Evolutionary conservation across 2,797 vertebrate species (phyloP), one percentile per base, ranked within the genome.

Genomic region (Clarias platycephalus): DNA sequence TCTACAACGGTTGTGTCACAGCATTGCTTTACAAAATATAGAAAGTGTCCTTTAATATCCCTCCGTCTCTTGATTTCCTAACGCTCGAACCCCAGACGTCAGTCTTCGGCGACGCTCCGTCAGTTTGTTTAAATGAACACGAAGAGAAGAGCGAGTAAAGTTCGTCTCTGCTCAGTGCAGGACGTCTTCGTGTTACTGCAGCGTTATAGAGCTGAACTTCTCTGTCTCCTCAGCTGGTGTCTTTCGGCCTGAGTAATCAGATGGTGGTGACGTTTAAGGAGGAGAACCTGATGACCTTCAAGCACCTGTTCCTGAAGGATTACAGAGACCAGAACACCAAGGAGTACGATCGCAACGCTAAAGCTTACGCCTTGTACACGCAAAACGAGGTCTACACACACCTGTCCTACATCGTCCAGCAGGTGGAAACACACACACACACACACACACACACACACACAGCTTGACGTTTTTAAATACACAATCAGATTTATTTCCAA

Each of bases 191-290:
- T 24, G 70, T 72, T 22, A 49, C 6, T 26, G 72, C 16, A 3
- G 28, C 7, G 71, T n/a, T 74, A 1, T 82, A 4, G 78, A 40
- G 58, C 55, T 82, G 31, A 63, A 64, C 44, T 16, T 7, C 1
- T 22, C 58, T 55, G 76, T 75, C 70, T 72, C 74, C 72, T 71
- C 92, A 99, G 98, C 91, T 99, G 84, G 96, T 99, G 81, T 92
- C 95, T 57, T 99, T 99, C 89, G 98, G 98, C 12, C 91, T 99
- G 87, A 99, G 97, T 91, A 99, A 99, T 92, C 97, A 99, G 91
- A 97, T 99, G 98, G 96, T 99, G 26, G 98, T 99, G 82, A 95
- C 94, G 31, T 99, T 99, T 91, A 98, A 97, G 88, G 97, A 98
- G 89, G 98, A 99, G 91, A 99, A 97, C 89, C 95, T 97, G 20